Percentiles rank a stretch among this genome's conserved stretches.
phyloP scores from a whole-genome alignment of 1,140 invertebrate genomes.

The Drosophila triauraria region DNA sequence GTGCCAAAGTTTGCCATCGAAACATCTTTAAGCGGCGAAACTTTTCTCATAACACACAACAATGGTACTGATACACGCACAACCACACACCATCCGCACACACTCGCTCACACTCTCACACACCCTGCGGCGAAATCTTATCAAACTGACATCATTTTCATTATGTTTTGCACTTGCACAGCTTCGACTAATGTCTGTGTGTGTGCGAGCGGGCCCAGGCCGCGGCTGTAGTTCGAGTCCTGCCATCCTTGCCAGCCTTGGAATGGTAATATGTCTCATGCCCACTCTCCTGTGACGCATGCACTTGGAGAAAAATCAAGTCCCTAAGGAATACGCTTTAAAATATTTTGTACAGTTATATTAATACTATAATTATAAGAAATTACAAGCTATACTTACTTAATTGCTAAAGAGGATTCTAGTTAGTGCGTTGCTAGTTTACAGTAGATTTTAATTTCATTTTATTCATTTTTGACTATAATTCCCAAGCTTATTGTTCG shows the following conservation, averaged over 20 bases:
- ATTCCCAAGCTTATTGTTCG: neutral
- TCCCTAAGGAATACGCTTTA: too few species aligned
- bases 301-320: conserved; percentile 6
- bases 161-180: conserved; percentile 79
- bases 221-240: conserved; percentile 9
- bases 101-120: conserved; percentile 18
- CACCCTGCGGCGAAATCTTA: conserved; percentile 64
- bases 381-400: too few species aligned
- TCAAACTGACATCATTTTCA: conserved; percentile 81
- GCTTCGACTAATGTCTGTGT: conserved; percentile 62
- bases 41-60: conserved; percentile 58
- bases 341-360: too few species aligned
- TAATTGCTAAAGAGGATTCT: too few species aligned
- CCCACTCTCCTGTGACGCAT: neutral
- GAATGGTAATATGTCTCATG: conserved; percentile 32
- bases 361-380: too few species aligned
- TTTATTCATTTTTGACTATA: neutral
- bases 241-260: neutral
- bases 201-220: conserved; percentile 17
- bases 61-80: conserved; percentile 29
- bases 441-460: neutral
- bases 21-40: conserved; percentile 58
- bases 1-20: conserved; percentile 31
- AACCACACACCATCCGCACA: conserved; percentile 13
- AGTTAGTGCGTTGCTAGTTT: neutral